phyloP scores from a whole-genome alignment of 2,113 vertebrate genomes.

The Callocephalon fimbriatum region DNA sequence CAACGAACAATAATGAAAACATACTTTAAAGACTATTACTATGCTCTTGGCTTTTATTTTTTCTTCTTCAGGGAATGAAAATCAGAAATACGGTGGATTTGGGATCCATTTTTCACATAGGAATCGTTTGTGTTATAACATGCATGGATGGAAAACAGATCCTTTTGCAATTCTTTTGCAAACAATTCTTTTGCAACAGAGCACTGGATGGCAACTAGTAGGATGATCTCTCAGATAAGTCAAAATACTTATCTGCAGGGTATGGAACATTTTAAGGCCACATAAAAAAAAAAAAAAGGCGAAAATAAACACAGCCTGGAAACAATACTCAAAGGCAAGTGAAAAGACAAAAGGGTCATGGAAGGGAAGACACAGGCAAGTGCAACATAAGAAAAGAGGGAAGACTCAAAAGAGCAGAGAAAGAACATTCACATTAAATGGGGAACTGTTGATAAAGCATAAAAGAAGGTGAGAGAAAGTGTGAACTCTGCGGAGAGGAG shows the following conservation, averaged over 20 bases:
- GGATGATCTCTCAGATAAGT: neutral
- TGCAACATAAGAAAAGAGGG: neutral
- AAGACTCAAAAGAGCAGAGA: neutral
- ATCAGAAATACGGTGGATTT: neutral
- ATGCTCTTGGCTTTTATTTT: rapidly evolving
- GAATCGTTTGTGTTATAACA: neutral
- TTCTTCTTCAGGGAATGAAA: neutral
- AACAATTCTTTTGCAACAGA: neutral
- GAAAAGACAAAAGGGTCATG: neutral
- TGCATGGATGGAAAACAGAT: neutral
- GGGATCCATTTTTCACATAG: neutral
- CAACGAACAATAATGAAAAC: neutral
- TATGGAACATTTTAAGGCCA: neutral
- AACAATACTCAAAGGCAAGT: neutral
- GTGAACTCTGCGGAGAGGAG: neutral
- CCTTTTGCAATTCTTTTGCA: neutral
- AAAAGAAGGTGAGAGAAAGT: neutral
- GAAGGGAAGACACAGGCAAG: neutral
- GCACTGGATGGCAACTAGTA: neutral
- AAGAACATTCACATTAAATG: neutral
- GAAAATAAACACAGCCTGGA: neutral
- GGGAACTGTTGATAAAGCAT: neutral
- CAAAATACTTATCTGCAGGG: neutral
- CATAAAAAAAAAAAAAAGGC: neutral
- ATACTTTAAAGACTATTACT: neutral